Conservation (phyloP, 2,797 vertebrate genomes). For the Diplodus puntazzo region DNA sequence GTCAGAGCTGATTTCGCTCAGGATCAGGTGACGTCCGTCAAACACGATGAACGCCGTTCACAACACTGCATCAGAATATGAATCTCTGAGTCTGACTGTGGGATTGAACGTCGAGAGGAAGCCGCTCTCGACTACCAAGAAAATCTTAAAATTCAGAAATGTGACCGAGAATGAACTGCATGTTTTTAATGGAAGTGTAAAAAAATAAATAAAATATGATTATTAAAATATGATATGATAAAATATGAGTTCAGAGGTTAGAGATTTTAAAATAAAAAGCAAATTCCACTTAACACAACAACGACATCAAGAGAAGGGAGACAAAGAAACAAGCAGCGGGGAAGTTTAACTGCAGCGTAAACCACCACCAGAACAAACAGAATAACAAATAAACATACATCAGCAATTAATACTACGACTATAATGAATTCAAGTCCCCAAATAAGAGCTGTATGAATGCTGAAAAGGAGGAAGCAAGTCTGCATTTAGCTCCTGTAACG, state of each 20-base stretch:
- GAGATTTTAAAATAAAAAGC: constrained; percentile 35
- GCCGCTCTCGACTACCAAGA: constrained; percentile 7
- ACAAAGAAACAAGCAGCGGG: constrained; percentile 37
- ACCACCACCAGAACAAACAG: constrained; percentile 22
- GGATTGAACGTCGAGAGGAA: constrained; percentile 3
- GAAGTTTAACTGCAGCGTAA: constrained; percentile 46
- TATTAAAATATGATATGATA: too few species aligned
- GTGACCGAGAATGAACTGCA: constrained; percentile 6
- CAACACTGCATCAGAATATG: constrained; percentile 5
- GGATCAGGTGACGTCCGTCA: constrained; percentile 9
- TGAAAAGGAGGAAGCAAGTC: constrained; percentile 15
- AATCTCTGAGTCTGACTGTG: constrained; percentile 12
- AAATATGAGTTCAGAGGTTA: constrained; percentile 22
- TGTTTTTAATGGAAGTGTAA: not conserved
- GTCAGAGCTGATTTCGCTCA: constrained; percentile 45
- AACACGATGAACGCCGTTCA: constrained; percentile 22
- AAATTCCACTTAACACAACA: constrained; percentile 28
- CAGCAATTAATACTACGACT: constrained; percentile 27
- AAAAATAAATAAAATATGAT: too few species aligned
- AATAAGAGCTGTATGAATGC: constrained; percentile 1
- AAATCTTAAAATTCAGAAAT: constrained; percentile 7
- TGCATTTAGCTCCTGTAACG: constrained; percentile 6
- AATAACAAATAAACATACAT: constrained; percentile 26
- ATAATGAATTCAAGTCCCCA: constrained; percentile 11
- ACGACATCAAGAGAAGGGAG: constrained; percentile 26